Evolutionary conservation across 2,888 invertebrate genomes (phyloP).

Genomic region (Nephrocerus scutellatus): DNA sequence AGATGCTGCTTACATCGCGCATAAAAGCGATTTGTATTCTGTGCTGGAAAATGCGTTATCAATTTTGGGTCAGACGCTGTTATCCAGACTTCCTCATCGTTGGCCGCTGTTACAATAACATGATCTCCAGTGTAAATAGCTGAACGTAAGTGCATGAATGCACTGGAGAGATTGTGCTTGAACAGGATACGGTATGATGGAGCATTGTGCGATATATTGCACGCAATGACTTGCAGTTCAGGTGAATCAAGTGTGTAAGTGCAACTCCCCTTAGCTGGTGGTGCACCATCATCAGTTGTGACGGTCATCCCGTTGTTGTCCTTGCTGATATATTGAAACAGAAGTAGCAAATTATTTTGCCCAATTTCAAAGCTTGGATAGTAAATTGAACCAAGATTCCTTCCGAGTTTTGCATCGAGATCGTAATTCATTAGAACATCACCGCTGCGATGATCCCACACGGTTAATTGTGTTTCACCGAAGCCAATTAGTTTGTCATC

Average conservation of each 20-base stretch:
- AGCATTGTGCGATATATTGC: constrained; percentile 36
- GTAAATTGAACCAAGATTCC: constrained; percentile 38
- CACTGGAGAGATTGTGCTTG: constrained; percentile 29
- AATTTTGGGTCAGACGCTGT: constrained; percentile 35
- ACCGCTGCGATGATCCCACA: constrained; percentile 47
- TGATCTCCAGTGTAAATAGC: constrained; percentile 39
- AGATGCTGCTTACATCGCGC: constrained; percentile 36
- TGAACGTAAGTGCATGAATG: constrained; percentile 30
- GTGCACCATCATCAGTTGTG: constrained; percentile 2
- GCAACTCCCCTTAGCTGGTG: too few species aligned
- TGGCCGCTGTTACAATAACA: constrained; percentile 31
- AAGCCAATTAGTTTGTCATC: constrained; percentile 44
- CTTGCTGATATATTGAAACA: constrained; percentile 31
- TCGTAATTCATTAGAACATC: constrained; percentile 45
- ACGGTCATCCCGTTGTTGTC: not conserved
- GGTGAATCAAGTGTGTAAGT: constrained; percentile 20
- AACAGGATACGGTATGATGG: constrained; percentile 39
- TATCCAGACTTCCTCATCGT: constrained; percentile 41
- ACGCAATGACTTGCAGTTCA: constrained; percentile 37
- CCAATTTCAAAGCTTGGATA: constrained; percentile 39
- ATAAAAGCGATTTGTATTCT: constrained; percentile 33
- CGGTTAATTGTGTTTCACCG: constrained; percentile 38
- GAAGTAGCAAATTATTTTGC: constrained; percentile 33
- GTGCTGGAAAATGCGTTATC: constrained; percentile 29
- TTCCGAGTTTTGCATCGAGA: constrained; percentile 36